phyloP scores from a whole-genome alignment of 1,140 invertebrate genomes.

The Panulirus ornatus region DNA sequence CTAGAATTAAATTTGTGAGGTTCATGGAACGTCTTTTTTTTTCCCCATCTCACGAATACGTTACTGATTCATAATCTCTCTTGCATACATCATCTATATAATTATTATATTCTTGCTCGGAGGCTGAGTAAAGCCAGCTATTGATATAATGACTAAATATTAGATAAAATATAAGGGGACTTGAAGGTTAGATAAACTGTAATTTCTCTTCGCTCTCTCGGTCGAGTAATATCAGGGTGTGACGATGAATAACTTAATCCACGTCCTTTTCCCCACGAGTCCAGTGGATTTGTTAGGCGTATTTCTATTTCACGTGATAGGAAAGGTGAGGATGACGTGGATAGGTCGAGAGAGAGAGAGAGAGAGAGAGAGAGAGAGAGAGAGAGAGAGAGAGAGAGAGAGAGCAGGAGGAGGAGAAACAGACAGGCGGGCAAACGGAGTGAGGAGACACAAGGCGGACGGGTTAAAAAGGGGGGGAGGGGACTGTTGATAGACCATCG shows the following conservation, averaged over 20 bases:
- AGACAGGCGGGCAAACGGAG: no score
- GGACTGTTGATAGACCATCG: no score
- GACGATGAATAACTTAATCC: no score
- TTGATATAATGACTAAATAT: constrained; percentile 19
- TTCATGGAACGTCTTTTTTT: neutral
- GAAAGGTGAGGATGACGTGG: neutral
- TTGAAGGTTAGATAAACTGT: constrained; percentile 21
- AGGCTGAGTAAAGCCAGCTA: constrained; percentile 26
- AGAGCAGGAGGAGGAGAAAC: neutral
- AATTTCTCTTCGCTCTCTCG: neutral
- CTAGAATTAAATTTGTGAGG: constrained; percentile 29
- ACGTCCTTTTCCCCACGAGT: no score
- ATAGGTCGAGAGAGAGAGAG: no score
- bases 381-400: constrained; percentile 45
- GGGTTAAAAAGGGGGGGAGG: no score
- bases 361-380: constrained; percentile 36
- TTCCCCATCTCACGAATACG: neutral
- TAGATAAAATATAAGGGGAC: constrained; percentile 14
- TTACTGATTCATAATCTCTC: constrained; percentile 23
- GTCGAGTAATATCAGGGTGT: no score
- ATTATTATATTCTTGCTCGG: constrained; percentile 27
- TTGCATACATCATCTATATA: neutral
- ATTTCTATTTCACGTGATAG: no score
- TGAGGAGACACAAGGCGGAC: no score
- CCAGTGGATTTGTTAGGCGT: no score